Evolutionary conservation across 2,113 vertebrate species (phyloP).

Genomic region (Cacatua alba): DNA sequence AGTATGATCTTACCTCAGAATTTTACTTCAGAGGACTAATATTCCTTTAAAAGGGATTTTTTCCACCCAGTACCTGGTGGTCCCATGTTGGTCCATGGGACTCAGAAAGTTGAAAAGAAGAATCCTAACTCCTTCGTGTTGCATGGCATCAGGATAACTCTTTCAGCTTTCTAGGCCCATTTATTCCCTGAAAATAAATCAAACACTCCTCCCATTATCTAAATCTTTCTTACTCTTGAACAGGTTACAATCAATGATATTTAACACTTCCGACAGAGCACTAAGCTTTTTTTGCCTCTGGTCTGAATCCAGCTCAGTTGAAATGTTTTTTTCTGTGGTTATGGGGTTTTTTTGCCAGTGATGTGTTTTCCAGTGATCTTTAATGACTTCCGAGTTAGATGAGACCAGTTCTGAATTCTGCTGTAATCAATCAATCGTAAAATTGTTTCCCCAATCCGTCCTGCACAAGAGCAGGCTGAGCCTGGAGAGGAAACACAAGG

Average conservation of each 20-base stretch:
- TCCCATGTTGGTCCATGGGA: background rate
- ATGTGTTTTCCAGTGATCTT: too few relatives aligned
- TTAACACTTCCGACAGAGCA: background rate
- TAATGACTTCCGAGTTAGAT: background rate
- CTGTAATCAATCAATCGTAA: background rate
- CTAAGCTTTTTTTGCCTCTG: background rate
- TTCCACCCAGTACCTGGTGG: background rate
- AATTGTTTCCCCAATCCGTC: background rate
- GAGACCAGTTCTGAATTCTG: background rate
- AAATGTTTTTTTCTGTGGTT: too few relatives aligned
- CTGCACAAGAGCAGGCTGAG: background rate
- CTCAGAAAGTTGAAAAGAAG: background rate
- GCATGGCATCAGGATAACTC: background rate
- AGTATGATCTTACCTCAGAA: background rate
- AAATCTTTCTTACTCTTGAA: background rate
- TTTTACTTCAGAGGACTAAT: background rate
- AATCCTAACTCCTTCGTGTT: background rate
- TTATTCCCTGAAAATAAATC: background rate
- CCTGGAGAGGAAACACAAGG: background rate
- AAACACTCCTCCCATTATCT: background rate
- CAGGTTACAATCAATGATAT: background rate
- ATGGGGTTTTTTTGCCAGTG: too few relatives aligned
- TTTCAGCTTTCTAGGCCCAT: background rate
- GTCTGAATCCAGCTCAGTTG: background rate
- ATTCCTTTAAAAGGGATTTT: background rate